Evolutionary conservation across 1,140 invertebrate species (phyloP).

Genomic region (Phenacoccus solenopsis): DNA sequence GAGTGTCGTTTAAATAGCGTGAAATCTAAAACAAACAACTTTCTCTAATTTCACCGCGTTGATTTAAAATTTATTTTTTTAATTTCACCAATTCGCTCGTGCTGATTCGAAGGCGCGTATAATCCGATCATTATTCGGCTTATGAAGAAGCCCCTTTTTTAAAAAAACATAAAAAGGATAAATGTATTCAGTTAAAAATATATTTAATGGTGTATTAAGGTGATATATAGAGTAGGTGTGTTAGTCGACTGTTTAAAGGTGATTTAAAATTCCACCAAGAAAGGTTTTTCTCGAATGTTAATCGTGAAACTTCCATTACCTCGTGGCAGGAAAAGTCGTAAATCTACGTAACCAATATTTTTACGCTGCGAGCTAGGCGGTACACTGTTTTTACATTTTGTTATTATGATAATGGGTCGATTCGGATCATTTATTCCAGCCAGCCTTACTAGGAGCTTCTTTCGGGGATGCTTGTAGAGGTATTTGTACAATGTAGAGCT

Average conservation of each 20-base stretch:
- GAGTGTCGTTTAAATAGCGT: no score
- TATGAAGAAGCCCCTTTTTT: no score
- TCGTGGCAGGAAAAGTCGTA: neutral
- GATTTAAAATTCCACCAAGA: constrained; percentile 2
- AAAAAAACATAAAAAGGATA: neutral
- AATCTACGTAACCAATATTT: neutral
- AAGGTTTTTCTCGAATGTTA: constrained; percentile 1
- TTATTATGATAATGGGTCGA: neutral
- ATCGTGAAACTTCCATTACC: neutral
- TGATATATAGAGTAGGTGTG: neutral
- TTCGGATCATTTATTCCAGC: neutral
- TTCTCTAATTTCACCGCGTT: no score
- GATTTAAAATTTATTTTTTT: no score
- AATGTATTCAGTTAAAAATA: neutral
- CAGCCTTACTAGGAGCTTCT: neutral
- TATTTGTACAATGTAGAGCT: no score
- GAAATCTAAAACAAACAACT: no score
- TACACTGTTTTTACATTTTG: neutral
- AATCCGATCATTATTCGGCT: no score
- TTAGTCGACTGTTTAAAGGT: neutral
- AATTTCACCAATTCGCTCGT: no score
- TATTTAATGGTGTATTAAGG: neutral
- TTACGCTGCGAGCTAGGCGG: neutral
- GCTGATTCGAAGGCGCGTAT: no score
- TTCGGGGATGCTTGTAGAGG: neutral